phyloP scores from a whole-genome alignment of 2,888 invertebrate genomes.

The Autographa gamma region DNA sequence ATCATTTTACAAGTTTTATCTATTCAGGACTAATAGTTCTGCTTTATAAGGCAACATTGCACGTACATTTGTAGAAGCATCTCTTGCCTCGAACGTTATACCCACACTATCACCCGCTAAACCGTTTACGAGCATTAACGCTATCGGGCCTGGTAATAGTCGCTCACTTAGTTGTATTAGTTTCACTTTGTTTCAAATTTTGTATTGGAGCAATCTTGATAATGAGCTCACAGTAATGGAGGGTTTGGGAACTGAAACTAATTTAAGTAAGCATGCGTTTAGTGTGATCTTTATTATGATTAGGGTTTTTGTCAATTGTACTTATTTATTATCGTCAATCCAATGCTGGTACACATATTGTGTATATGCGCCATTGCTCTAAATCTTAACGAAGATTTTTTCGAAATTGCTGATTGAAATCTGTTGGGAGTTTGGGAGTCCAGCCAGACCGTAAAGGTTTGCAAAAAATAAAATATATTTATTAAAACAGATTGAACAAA shows the following conservation, averaged over 20 bases:
- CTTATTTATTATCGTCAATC: too few species aligned
- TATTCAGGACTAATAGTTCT: too few species aligned
- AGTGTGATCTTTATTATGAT: neutral
- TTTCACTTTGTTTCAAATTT: neutral
- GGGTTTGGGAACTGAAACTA: neutral
- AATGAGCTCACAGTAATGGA: neutral
- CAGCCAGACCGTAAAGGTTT: too few species aligned
- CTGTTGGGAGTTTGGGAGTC: too few species aligned
- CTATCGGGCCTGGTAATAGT: conserved; percentile 10
- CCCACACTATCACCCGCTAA: conserved; percentile 16
- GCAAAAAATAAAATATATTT: too few species aligned
- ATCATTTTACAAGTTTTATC: too few species aligned
- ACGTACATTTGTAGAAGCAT: neutral
- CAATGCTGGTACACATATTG: too few species aligned
- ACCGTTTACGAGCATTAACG: conserved; percentile 32
- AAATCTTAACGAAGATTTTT: too few species aligned
- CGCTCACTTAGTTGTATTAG: conserved; percentile 20
- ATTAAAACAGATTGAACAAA: too few species aligned
- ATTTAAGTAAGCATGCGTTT: neutral
- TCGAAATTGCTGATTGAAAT: too few species aligned
- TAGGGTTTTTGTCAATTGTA: neutral
- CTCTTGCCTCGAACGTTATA: neutral
- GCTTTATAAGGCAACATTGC: neutral
- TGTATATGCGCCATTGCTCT: too few species aligned
- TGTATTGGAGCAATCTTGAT: conserved; percentile 1